Evolutionary conservation across 2,113 vertebrate genomes (phyloP), one percentile per base, ranked within the genome.

Genomic region (Erythrolamprus reginae): DNA sequence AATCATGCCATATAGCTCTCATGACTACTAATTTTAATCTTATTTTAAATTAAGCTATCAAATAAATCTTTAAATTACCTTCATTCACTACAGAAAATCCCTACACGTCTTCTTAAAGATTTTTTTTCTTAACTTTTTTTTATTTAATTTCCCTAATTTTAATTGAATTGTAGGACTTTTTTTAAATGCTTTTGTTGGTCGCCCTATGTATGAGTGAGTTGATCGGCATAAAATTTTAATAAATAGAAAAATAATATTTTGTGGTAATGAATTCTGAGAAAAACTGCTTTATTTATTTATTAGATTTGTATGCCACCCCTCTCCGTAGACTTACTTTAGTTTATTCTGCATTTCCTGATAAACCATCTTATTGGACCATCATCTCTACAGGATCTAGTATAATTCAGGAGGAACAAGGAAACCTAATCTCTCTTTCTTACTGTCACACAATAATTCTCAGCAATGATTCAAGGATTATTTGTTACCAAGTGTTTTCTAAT

Each of bases 381-480:
- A 89, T 86, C 45, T 38, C 33, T 77, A 10, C 17, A 77, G 33
- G 19, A 33, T 91, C 92, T 84, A 85, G 93, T 92, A 92, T 88
- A 93, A 56, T 38, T 52, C 10, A 28, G 56, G 28, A 47, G 89
- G 90, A 42, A 24, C 13, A 15, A 84, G 89, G 90, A 93, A 93
- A 88, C 42, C 53, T 42, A 77, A 42, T 91, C 47, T 91, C 33
- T 48, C 51, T 89, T 17, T 93, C 90, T n/a, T n/a, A 21, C 17
- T 70, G 4, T 70, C 87, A 50, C 47, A 51, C 42, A 94, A 52
- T 89, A 92, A 85, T 70, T 93, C 90, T 48, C 65, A 85, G 23
- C 93, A 70, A 51, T 13, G 7, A 19, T 38, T 86, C 91, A 85
- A 21, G 50, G 50, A 50, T 77, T 50, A 90, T 94, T 93, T 92